These are phyloP conservation scores for Trichomalopsis sarcophagae DNA, from an alignment of 1,140 invertebrate genomes.

Conservation along the genomic window DNA sequence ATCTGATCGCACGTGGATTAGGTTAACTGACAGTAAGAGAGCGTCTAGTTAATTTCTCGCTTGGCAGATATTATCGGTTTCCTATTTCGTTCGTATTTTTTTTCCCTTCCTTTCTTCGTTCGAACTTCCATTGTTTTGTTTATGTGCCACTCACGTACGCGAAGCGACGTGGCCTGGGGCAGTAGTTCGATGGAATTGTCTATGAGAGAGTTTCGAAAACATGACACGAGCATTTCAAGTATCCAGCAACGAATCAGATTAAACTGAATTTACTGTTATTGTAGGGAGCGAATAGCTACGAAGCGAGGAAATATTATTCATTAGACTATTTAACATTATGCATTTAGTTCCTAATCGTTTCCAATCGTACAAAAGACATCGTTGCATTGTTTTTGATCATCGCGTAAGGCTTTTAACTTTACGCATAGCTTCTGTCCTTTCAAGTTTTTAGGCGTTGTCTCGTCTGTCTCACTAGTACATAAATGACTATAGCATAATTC, in stretches of 20 bases:
- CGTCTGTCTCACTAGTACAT: too few species aligned
- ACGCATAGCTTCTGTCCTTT: too few species aligned
- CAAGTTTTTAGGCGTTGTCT: too few species aligned
- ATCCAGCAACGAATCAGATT: neutral
- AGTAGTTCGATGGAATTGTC: neutral
- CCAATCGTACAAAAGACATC: too few species aligned
- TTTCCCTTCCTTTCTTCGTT: neutral
- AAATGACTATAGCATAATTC: too few species aligned
- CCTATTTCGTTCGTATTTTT: neutral
- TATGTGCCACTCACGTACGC: neutral
- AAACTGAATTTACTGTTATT: too few species aligned
- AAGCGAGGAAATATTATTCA: too few species aligned
- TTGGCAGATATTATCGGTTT: slow-evolving; percentile 11
- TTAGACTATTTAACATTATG: too few species aligned
- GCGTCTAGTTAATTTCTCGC: neutral
- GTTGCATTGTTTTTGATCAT: too few species aligned
- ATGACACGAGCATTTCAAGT: neutral
- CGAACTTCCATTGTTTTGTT: slow-evolving; percentile 4
- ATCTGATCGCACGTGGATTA: neutral
- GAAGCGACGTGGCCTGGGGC: neutral
- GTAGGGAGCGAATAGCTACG: too few species aligned
- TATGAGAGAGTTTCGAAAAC: neutral
- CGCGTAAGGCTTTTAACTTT: too few species aligned
- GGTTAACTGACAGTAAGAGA: slow-evolving; percentile 11
- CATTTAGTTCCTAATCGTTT: too few species aligned